Evolutionary conservation across 2,797 vertebrate species (phyloP), one percentile per base, ranked within the genome.

Genomic region (Lepilemur ruficaudatus): DNA sequence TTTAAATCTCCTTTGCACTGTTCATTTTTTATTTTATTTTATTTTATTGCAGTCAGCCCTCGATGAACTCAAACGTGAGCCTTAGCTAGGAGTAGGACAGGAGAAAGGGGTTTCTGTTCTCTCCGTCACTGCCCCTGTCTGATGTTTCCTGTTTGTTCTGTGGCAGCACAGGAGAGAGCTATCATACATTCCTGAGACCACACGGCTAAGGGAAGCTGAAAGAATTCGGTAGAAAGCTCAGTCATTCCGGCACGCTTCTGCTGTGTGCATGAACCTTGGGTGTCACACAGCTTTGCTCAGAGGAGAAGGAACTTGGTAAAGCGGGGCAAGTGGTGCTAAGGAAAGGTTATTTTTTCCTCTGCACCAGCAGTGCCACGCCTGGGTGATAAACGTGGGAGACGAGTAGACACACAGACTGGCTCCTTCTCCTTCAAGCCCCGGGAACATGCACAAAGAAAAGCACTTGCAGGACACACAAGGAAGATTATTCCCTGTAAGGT

Each of bases 51-150:
- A 15, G 63, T 23, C 41, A 1, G 3, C 15, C 25, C 22, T 20
- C 18, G 13, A 20, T 2, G 23, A n/a, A 22, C 2, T 35, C 2
- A 4, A 6, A 28, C 14, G 9, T 0, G 0, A 28, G 4, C 0
- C 14, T 13, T 22, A 10, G 23, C 7, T 32, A 4, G 4, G 0
- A 14, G 2, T 0, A 18, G 35, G 2, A n/a, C 7, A 12, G 43
- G 4, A 59, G 23, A 57, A 28, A 67, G n/a, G 13, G 13, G 20
- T 5, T 25, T 32, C 67, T 50, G 61, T 59, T 59, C 12, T 9
- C 11, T 15, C 9, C 32, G 14, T 4, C 32, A 28, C 4, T 9
- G 17, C 3, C 13, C 9, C 38, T 1, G 23, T 18, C 38, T 82
- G 23, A 18, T 6, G 22, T 25, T 23, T 13, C 11, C n/a, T 4